Base-by-base conservation (phyloP, 1,140 invertebrate species). In the Drosophila nigrodunni region DNA sequence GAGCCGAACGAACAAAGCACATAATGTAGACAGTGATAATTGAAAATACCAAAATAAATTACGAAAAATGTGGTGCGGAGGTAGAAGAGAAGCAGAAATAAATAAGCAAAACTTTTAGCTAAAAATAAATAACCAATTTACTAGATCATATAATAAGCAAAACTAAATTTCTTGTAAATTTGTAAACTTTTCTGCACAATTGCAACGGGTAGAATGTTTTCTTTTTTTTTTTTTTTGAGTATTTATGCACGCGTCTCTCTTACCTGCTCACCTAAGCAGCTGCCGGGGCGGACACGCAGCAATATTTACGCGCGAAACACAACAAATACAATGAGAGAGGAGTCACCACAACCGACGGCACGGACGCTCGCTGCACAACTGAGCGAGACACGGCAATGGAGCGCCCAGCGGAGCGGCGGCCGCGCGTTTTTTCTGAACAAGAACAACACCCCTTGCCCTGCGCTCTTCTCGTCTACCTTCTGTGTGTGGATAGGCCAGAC, bases 321-420 rank as follows among this genome's bases (percentile, higher is more conserved):
- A 74, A 57, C 44, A 55, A 74, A 37, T 35, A 59, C 54, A 66
- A 25, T 44, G 50, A 57, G 66, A 74, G 50, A 74, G 30, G 21
- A 62, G 25, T 61, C 39, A 60, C 82, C 78, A 76, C 70, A 77
- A 88, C 83, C 83, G 80, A 89, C 72, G 71, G 82, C 80, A 83
- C 85, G 85, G 83, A 88, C 78, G 83, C 82, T 88, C 70, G 80
- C 74, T 88, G 85, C 83, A 88, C 77, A 87, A 87, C 82, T 87
- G 77, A 80, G 78, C 78, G 75, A 80, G 70, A 72, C 67, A 67
- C 69, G 73, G 67, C 73, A 59, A 71, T 71, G 73, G 67, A 75
- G 73, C 77, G 82, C 80, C 80, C 80, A 82, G 80, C 81, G 81
- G 82, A 86, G 75, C 72, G 65, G 80, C 73, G 68, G 72, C 73